Evolutionary conservation across 2,888 invertebrate genomes (phyloP).

Genomic region (Leistus spinibarbis): DNA sequence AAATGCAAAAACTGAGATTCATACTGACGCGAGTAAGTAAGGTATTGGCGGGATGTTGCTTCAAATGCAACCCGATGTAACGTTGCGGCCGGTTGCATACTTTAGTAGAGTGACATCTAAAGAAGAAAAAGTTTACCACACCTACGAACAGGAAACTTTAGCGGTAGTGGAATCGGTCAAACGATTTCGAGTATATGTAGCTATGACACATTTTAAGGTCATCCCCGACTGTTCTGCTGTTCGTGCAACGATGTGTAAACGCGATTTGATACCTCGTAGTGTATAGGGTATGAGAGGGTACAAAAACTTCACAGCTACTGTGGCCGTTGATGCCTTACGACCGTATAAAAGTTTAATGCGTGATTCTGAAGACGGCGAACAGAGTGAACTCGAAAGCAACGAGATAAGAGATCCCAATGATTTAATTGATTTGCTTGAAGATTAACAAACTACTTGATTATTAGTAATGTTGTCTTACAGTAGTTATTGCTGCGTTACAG

Average conservation of each 20-base stretch:
- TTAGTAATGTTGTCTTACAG: too few relatives aligned
- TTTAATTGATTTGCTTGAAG: too few relatives aligned
- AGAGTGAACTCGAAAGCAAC: too few relatives aligned
- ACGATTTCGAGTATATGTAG: constrained; percentile 49
- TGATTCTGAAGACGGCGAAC: too few relatives aligned
- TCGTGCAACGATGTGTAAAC: too few relatives aligned
- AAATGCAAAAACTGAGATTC: constrained; percentile 46
- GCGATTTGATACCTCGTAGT: neutral
- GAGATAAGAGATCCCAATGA: too few relatives aligned
- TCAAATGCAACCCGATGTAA: constrained; percentile 43
- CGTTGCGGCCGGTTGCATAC: constrained; percentile 47
- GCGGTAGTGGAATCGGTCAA: constrained; percentile 49
- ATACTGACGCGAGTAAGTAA: constrained; percentile 46
- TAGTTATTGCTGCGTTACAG: too few relatives aligned
- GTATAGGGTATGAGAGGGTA: too few relatives aligned
- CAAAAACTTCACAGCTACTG: too few relatives aligned
- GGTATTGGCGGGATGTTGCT: constrained; percentile 47
- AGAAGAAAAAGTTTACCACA: constrained; percentile 49
- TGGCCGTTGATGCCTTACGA: too few relatives aligned
- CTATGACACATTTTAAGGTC: constrained; percentile 47
- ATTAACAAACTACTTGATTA: too few relatives aligned
- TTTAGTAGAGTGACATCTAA: constrained; percentile 47
- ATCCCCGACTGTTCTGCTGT: constrained; percentile 44
- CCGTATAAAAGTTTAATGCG: too few relatives aligned
- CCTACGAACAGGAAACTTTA: constrained; percentile 50